Base-by-base conservation (phyloP, 2,888 invertebrate genomes). In the Rhodophaea formosa region DNA sequence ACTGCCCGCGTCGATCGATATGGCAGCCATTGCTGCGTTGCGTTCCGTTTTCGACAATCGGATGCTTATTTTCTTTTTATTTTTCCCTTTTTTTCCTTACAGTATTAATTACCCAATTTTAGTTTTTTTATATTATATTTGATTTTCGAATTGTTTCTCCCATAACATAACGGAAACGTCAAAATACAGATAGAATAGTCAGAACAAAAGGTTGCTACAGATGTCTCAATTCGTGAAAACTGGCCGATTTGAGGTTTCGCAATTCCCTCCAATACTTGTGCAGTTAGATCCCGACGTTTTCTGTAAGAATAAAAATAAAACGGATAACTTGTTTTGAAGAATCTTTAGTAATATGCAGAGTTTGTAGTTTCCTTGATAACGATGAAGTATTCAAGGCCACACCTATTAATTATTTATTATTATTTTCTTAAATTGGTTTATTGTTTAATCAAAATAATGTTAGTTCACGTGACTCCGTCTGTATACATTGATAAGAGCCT, bases 1-100 rank as follows among this genome's bases (percentile, higher is more conserved):
- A 90, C 90, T 89, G 81, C 59, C 70, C 73, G 85, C 86, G 82
- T 75, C 86, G 89, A 89, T 90, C 90, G 90, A 89, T 90, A 86
- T 70, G 65, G 59, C 74, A 66, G 80, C 86, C 86, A 81, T 83
- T 74, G 80, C 81, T 81, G 83, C 81, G 80, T 73, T 80, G 77
- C 88, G 86, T 82, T 82, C 79, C 84, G 83, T 84, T 83, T 77
- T 72, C 79, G 75, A 71, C 68, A 70, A 68, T 62, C 64, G 60
- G 68, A 67, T 60, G 63, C 54, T 45, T 56, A 51, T 57, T 70
- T 65, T 64, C 66, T 64, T 62, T 60, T 65, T 66, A 44, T 56
- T 59, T 61, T 59, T 39, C 52, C 16, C n/a, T 30, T 10, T 44
- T 44, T 53, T 10, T 29, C 10, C 39, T 53, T 8, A 53, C 29